Evolutionary conservation across 2,113 vertebrate species (phyloP), one percentile per base, ranked within the genome.

Genomic region (Uria aalge): DNA sequence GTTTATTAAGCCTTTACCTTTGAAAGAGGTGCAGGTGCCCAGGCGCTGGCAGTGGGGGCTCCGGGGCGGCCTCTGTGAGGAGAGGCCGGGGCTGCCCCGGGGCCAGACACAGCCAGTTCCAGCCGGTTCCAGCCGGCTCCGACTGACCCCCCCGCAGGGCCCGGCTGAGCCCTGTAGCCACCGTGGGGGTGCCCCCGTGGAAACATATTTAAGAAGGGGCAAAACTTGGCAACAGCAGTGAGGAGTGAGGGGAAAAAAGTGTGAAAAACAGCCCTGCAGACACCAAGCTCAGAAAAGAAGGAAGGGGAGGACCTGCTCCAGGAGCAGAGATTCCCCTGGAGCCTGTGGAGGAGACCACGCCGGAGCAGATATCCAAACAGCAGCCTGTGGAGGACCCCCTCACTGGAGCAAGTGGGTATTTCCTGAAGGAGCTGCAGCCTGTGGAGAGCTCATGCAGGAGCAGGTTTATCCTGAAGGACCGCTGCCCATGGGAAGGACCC

Each of bases 171-270:
- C 26, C n/a, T 0, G 0, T 3, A 1, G 47, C 7, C 4, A 0
- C 1, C 4, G 3, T 19, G 27, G 5, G 4, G 23, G 1, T 0
- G 0, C 6, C 6, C 1, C 0, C 0, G 4, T 7, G 9, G 3
- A 60, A 73, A 4, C 0, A 0, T 11, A 4, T 20, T 9, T 17
- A 45, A 14, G 26, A 68, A 68, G 59, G 11, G 30, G 13, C 7
- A 87, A 52, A 83, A 78, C 1, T 0, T 34, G 23, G 17, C 23
- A 72, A 62, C 1, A 27, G 11, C 3, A 2, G 6, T 20, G 56
- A 48, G 19, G 12, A 29, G 9, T 5, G 11, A 27, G 3, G 7
- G 1, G 6, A 15, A 21, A 32, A 8, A 30, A 12, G 1, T 1
- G 19, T 29, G 36, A 74, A 45, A 75, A 80, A 63, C 12, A 69